phyloP scores from a whole-genome alignment of 2,113 vertebrate species.

The Rhodinocichla rosea region DNA sequence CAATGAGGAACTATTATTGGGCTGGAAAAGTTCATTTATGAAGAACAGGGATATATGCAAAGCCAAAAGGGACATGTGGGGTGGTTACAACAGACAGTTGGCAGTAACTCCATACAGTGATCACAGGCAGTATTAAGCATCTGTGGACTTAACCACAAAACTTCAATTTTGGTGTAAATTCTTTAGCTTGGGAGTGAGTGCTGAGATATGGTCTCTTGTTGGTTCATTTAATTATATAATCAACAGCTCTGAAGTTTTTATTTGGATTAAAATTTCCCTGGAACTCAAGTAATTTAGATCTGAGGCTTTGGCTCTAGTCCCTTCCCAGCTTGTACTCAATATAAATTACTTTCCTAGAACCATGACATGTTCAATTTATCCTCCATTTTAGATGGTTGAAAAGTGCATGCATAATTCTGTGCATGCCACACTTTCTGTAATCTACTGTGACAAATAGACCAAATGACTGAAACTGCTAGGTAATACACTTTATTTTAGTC shows the following conservation, averaged over 20 bases:
- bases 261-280: slow-evolving; percentile 38
- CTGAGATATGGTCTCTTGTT: not conserved
- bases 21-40: not conserved
- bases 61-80: not conserved
- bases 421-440: slow-evolving; percentile 37
- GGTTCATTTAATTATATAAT: slow-evolving; percentile 7
- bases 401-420: slow-evolving; percentile 62
- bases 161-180: not conserved
- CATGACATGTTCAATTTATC: slow-evolving; percentile 47
- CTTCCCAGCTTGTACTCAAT: slow-evolving; percentile 54
- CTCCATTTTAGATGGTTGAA: slow-evolving; percentile 24
- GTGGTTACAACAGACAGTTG: not conserved
- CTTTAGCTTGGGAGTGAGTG: not conserved
- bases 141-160: not conserved
- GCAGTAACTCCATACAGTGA: not conserved
- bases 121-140: not conserved
- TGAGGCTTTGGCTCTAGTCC: slow-evolving; percentile 24
- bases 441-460: slow-evolving; percentile 51
- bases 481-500: slow-evolving; percentile 58
- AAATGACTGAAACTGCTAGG: slow-evolving; percentile 59
- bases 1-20: not conserved
- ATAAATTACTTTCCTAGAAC: slow-evolving; percentile 60
- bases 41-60: not conserved
- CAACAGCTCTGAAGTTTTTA: slow-evolving; percentile 31
- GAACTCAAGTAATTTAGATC: slow-evolving; percentile 40